Evolutionary conservation across 2,797 vertebrate genomes (phyloP), one percentile per base, ranked within the genome.

Genomic region (Numenius phaeopus): DNA sequence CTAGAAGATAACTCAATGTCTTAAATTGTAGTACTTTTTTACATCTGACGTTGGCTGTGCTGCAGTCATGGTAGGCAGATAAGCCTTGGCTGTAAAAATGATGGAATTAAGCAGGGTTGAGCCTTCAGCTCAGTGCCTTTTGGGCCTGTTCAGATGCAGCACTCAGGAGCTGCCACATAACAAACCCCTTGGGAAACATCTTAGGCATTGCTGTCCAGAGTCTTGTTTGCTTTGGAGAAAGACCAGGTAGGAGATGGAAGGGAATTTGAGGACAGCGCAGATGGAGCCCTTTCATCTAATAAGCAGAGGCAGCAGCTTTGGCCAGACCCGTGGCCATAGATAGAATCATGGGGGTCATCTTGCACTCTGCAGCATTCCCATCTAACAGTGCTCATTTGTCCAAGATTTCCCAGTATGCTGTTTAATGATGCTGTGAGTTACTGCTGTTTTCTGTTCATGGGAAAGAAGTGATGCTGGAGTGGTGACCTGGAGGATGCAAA

Each of bases 341-440:
- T 65, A 13, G 69, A 57, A 58, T 34, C 10, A 8, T 2, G 3
- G 59, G 54, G 32, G 21, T 86, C 37, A 12, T 69, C 57, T 58
- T 88, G 61, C 18, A 2, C n/a, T 66, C 61, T 23, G 11, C n/a
- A 52, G 32, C 44, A 2, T 87, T 94, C 39, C 37, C 29, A 79
- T 67, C 80, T 72, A 50, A 86, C 88, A 93, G 88, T 32, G 58
- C 62, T 88, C 40, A 3, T 71, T 90, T 94, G 44, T 96, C 64
- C 32, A 37, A 2, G 8, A 9, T 23, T 24, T 14, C 32, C 37
- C 57, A 81, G 40, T 6, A 2, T 65, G n/a, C 82, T 52, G 2
- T 80, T 80, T 29, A 73, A 61, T 14, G 71, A 37, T 83, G 64
- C 17, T 83, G 23, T 95, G 82, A 87, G 83, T 83, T 85, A 70